Evolutionary conservation across 2,797 vertebrate species (phyloP), one percentile per base, ranked within the genome.

Genomic region (Cyclopterus lumpus): DNA sequence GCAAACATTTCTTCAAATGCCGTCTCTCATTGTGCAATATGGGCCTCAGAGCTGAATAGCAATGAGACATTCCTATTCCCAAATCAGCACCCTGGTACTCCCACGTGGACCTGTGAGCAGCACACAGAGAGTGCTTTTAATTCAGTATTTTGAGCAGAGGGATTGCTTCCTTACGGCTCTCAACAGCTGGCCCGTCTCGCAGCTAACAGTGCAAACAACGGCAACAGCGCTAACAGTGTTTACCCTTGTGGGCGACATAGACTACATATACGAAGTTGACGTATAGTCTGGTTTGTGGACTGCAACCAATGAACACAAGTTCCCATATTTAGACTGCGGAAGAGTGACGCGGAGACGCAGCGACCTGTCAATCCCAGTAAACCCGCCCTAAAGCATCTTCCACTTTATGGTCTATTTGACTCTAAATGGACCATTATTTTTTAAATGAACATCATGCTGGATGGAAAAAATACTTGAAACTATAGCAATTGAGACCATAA

Each of bases 1-100:
- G 68, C 73, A 83, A 71, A 78, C 58, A 75, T 65, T 55, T n/a
- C 34, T 71, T 67, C 28, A 66, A 69, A 66, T 30, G 59, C 61
- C 61, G 3, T 28, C 57, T 73, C 58, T 63, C 49, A 48, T 44
- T 64, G 15, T 61, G 46, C 59, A 24, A 14, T 2, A 66, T 16
- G 53, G 40, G n/a, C n/a, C 48, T 20, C 40, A 79, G 15, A 65
- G 8, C 76, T 60, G 24, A 73, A 79, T 32, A 34, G 42, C 68
- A 64, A 44, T 55, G 44, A 67, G 58, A 80, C 24, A 40, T 46
- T 53, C 30, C 53, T 73, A n/a, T 34, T 73, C 64, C 77, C 55
- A 63, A 75, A 49, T 70, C 63, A 72, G 60, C 57, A 72, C n/a
- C 24, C 5, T 66, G 70, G 55, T 53, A 44, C 40, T 70, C n/a